phyloP scores from a whole-genome alignment of 2,797 vertebrate genomes.

The Premnoplex brunnescens region DNA sequence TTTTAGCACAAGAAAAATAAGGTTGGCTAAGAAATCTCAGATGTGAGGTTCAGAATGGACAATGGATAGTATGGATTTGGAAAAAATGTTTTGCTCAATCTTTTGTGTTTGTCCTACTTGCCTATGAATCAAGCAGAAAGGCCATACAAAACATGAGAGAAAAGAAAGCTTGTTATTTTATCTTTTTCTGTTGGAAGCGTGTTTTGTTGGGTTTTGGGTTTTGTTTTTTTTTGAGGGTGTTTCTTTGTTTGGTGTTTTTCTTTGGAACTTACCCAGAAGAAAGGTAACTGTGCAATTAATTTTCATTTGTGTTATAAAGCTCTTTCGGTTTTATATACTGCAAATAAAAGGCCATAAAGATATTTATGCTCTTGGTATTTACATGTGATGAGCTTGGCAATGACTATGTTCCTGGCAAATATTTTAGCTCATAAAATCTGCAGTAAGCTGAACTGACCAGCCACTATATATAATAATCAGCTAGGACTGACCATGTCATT shows the following conservation, averaged over 20 bases:
- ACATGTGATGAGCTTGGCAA: not conserved
- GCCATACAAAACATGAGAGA: not conserved
- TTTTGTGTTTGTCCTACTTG: not conserved
- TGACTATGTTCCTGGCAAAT: not conserved
- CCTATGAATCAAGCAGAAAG: not conserved
- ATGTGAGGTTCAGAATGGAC: not conserved
- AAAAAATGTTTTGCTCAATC: not conserved
- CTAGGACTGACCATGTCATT: not conserved
- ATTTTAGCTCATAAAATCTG: conserved; percentile 11
- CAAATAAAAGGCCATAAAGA: conserved; percentile 28
- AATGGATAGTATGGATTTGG: not conserved
- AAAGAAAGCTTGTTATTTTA: not conserved
- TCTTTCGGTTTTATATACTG: conserved; percentile 13
- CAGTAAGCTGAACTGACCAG: not conserved
- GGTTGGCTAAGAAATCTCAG: not conserved
- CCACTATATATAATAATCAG: not conserved
- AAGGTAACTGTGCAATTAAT: conserved; percentile 39
- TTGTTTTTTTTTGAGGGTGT: too few relatives aligned
- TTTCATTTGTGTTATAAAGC: conserved; percentile 31
- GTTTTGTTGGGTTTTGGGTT: not conserved
- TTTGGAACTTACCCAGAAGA: not conserved
- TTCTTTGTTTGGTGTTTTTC: too few relatives aligned
- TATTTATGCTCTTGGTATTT: conserved; percentile 42
- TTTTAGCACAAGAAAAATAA: not conserved
- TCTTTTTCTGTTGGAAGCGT: not conserved